A percentile compares a stretch with the other conserved stretches of the same genome.
phyloP scores from a whole-genome alignment of 2,113 vertebrate genomes.

The Delphinus delphis region DNA sequence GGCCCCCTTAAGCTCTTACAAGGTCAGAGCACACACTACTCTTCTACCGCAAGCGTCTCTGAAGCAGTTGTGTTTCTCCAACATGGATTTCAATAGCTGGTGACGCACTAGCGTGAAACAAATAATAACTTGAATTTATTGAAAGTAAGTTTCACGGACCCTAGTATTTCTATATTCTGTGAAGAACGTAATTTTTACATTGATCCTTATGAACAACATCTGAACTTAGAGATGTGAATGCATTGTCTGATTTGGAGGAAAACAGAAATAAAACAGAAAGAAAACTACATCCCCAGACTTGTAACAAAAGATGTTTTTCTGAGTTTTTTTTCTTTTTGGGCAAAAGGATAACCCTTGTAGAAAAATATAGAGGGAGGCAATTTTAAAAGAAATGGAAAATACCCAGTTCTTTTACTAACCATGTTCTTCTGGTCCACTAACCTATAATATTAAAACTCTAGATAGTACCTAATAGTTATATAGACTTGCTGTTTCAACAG shows the following conservation, averaged over 20 bases:
- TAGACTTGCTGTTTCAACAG: neutral
- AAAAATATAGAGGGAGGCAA: neutral
- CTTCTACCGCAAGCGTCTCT: neutral
- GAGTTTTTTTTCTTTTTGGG: neutral
- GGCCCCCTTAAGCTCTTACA: no score
- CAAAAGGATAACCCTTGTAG: neutral
- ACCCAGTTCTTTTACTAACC: neutral
- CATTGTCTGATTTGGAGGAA: neutral
- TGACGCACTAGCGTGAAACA: neutral
- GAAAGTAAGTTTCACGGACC: neutral
- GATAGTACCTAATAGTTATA: neutral
- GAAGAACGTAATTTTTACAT: slow-evolving; percentile 1
- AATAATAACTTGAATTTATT: neutral
- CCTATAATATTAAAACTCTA: neutral
- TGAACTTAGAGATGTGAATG: neutral
- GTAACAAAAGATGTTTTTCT: neutral
- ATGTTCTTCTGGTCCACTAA: neutral
- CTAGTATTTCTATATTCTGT: neutral
- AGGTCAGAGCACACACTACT: neutral
- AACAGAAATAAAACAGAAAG: neutral
- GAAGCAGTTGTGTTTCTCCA: neutral
- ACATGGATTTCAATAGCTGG: neutral
- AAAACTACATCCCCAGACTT: neutral
- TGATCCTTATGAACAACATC: neutral
- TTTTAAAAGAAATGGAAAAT: slow-evolving; percentile 18